Evolutionary conservation across 1,140 invertebrate species (phyloP).

Genomic region (Drosophila azteca): DNA sequence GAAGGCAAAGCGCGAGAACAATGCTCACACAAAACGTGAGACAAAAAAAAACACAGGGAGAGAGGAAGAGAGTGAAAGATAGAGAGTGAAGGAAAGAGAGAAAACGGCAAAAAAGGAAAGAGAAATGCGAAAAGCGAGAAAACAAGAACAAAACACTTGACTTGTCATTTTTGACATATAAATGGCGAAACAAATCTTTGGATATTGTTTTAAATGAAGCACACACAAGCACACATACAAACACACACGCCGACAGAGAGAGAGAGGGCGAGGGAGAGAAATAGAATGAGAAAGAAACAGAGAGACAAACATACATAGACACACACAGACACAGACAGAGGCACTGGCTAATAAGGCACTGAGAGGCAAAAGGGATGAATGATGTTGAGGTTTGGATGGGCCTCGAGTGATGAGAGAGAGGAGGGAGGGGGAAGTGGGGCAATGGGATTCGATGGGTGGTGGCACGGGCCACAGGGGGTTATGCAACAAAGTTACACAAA

Average conservation of each 20-base stretch:
- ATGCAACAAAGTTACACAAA: slow-evolving; percentile 44
- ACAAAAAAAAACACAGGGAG: no score
- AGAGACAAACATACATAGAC: slow-evolving; percentile 8
- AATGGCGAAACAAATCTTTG: slow-evolving; percentile 79
- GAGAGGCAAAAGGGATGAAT: slow-evolving; percentile 38
- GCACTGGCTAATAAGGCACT: slow-evolving; percentile 61
- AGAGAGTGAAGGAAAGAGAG: not conserved
- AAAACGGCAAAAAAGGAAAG: slow-evolving; percentile 11
- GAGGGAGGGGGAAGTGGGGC: no score
- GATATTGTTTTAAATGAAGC: slow-evolving; percentile 78
- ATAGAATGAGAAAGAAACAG: not conserved
- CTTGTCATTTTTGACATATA: slow-evolving; percentile 78
- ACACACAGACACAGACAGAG: slow-evolving; percentile 21
- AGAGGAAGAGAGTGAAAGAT: no score
- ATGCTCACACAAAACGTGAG: no score
- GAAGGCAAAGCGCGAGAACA: no score
- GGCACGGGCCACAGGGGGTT: not conserved
- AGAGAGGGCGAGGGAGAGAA: slow-evolving; percentile 1
- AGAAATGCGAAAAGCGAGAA: slow-evolving; percentile 29
- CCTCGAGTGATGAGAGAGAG: slow-evolving; percentile 14
- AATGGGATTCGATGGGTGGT: slow-evolving; percentile 13
- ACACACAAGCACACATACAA: slow-evolving; percentile 43
- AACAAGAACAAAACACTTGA: slow-evolving; percentile 69
- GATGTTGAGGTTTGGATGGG: slow-evolving; percentile 24
- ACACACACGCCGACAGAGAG: slow-evolving; percentile 1